Evolutionary conservation across 2,888 invertebrate genomes (phyloP).

Genomic region (Mesochorus sp.): DNA sequence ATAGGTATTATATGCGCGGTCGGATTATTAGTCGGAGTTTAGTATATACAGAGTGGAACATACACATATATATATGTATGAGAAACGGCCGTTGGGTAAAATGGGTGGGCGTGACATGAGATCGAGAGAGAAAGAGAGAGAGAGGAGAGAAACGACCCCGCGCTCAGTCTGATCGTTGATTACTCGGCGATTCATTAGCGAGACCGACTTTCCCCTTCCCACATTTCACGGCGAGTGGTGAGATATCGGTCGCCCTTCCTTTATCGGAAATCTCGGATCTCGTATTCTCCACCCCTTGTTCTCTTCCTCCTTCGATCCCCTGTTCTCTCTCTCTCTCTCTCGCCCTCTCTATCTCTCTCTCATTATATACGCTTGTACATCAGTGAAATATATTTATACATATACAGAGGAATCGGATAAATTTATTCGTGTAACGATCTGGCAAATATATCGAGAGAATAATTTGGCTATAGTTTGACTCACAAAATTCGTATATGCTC

Average conservation of each 20-base stretch:
- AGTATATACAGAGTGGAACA: background rate
- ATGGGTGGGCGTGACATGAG: slow-evolving; percentile 57
- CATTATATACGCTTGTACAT: background rate
- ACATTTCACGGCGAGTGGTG: slow-evolving; percentile 4
- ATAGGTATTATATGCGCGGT: too few relatives aligned
- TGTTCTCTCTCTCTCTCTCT: background rate
- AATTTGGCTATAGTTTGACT: slow-evolving; percentile 44
- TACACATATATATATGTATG: background rate
- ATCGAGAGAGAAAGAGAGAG: background rate
- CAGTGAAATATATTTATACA: background rate
- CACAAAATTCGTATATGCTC: background rate
- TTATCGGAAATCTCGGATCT: slow-evolving; percentile 49
- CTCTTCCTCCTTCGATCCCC: background rate
- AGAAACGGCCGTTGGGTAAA: slow-evolving; percentile 14
- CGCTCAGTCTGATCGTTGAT: slow-evolving; percentile 64
- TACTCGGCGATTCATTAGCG: slow-evolving; percentile 68
- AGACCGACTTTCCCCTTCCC: slow-evolving; percentile 57
- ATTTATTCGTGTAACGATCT: slow-evolving; percentile 38
- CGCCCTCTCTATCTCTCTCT: background rate
- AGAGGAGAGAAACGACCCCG: slow-evolving; percentile 1
- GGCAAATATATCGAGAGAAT: slow-evolving; percentile 48
- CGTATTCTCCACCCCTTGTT: background rate
- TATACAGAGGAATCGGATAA: slow-evolving; percentile 26
- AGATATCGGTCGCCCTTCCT: slow-evolving; percentile 49
- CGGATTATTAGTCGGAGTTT: slow-evolving; percentile 24